phyloP scores from a whole-genome alignment of 2,888 invertebrate genomes.

The Gari tellinella region DNA sequence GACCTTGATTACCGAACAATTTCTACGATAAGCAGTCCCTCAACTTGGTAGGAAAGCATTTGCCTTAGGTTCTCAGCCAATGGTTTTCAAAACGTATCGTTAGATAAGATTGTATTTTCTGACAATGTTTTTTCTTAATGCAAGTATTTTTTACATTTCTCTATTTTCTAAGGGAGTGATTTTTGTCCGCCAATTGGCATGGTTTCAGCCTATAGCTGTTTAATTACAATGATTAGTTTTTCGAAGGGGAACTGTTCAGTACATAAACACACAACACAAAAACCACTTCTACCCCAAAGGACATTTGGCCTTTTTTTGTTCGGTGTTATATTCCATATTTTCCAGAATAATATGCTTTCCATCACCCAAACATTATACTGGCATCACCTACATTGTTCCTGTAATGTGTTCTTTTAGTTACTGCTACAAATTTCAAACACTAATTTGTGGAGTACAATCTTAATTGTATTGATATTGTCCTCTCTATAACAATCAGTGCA shows the following conservation, averaged over 20 bases:
- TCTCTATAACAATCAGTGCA: no score
- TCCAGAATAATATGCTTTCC: no score
- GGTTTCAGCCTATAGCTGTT: conserved; percentile 39
- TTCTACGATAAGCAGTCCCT: conserved; percentile 54
- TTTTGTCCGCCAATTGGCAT: conserved; percentile 43
- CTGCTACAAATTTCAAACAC: no score
- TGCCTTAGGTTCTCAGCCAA: conserved; percentile 45
- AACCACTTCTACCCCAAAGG: no score
- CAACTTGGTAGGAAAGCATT: conserved; percentile 51
- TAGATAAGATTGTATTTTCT: conserved; percentile 53
- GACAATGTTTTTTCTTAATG: conserved; percentile 16
- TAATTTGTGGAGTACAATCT: no score
- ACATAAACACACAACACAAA: no score
- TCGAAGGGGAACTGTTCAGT: conserved; percentile 11
- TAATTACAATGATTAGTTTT: conserved; percentile 40
- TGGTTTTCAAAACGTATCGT: conserved; percentile 50
- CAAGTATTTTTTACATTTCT: conserved; percentile 11
- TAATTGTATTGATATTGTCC: no score
- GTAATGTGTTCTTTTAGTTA: no score
- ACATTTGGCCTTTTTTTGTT: no score
- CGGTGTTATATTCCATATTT: no score
- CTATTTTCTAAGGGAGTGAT: conserved; percentile 19
- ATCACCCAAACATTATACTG: no score
- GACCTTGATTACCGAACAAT: conserved; percentile 56
- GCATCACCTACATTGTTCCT: no score